A percentile compares a stretch with the other conserved stretches of the same genome.
These are phyloP conservation scores for Asobara japonica DNA, from an alignment of 1,140 invertebrate genomes.

Conservation along the genomic window DNA sequence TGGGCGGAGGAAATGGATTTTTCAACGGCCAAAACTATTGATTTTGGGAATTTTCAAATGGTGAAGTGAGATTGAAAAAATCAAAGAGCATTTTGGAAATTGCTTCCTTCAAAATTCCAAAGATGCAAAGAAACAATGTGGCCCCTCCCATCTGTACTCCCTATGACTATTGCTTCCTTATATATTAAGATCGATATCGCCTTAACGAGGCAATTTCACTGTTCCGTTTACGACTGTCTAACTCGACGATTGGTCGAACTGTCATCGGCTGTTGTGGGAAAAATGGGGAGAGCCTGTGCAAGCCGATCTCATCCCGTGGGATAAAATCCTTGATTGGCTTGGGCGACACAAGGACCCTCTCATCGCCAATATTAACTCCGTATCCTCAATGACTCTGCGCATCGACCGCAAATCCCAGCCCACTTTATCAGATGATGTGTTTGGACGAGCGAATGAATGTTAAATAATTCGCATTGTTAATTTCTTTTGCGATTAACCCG, in stretches of 20 bases:
- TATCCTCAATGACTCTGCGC: constrained; percentile 27
- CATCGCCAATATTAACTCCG: constrained; percentile 9
- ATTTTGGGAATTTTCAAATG: too few species aligned
- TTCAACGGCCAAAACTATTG: too few species aligned
- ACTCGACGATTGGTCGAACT: background rate
- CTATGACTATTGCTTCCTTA: too few species aligned
- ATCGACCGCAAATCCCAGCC: constrained; percentile 20
- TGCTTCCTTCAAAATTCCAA: too few species aligned
- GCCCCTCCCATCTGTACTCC: too few species aligned
- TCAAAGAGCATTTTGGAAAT: too few species aligned
- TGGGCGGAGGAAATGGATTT: too few species aligned
- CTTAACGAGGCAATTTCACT: constrained; percentile 50
- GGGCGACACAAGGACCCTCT: constrained; percentile 14
- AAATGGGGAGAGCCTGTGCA: constrained; percentile 1
- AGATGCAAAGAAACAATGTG: too few species aligned
- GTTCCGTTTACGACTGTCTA: constrained; percentile 21
- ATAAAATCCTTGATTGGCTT: constrained; percentile 16
- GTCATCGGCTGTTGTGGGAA: constrained; percentile 18
- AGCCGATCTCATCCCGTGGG: constrained; percentile 20
- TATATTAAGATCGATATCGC: constrained; percentile 54
- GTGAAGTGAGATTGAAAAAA: too few species aligned
- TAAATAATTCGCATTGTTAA: background rate
- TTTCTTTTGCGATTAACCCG: background rate
- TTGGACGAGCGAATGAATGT: background rate
- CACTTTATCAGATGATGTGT: background rate